Conservation (phyloP, 1,140 invertebrate species). For the Hyles euphorbiae region DNA sequence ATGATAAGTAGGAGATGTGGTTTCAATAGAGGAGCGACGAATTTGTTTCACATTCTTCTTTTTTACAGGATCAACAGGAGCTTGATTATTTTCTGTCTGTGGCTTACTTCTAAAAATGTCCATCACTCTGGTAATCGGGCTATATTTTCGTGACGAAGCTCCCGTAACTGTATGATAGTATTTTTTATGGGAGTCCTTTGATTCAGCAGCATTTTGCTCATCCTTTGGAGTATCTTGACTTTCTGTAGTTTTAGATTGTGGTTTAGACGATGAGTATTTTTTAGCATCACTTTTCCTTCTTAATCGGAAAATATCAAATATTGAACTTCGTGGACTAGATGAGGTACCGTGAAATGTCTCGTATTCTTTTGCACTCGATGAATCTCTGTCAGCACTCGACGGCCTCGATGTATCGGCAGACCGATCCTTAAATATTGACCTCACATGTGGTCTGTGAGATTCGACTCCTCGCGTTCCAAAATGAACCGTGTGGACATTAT, state of each 20-base stretch:
- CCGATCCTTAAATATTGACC: slow-evolving; percentile 65
- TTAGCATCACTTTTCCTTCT: slow-evolving; percentile 69
- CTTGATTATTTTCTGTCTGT: slow-evolving; percentile 43
- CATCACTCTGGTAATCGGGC: slow-evolving; percentile 67
- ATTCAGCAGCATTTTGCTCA: slow-evolving; percentile 38
- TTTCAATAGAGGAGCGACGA: slow-evolving; percentile 66
- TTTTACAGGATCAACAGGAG: slow-evolving; percentile 39
- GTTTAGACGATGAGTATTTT: slow-evolving; percentile 37
- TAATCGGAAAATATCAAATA: slow-evolving; percentile 71
- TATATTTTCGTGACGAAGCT: slow-evolving; percentile 60
- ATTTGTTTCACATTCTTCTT: slow-evolving; percentile 52
- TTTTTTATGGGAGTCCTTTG: slow-evolving; percentile 63
- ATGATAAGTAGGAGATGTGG: slow-evolving; percentile 67
- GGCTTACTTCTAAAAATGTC: slow-evolving; percentile 67
- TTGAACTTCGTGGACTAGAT: slow-evolving; percentile 68
- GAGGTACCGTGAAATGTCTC: slow-evolving; percentile 71
- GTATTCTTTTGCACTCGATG: slow-evolving; percentile 54
- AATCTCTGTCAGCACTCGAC: slow-evolving; percentile 60
- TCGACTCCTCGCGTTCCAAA: slow-evolving; percentile 67
- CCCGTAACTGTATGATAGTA: slow-evolving; percentile 71
- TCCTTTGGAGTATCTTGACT: slow-evolving; percentile 51
- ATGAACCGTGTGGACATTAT: slow-evolving; percentile 65
- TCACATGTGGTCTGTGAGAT: slow-evolving; percentile 62
- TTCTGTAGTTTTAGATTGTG: slow-evolving; percentile 51
- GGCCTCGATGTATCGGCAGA: slow-evolving; percentile 48